These are phyloP conservation scores for Encarsia formosa DNA, from an alignment of 2,888 invertebrate genomes.

Conservation along the genomic window DNA sequence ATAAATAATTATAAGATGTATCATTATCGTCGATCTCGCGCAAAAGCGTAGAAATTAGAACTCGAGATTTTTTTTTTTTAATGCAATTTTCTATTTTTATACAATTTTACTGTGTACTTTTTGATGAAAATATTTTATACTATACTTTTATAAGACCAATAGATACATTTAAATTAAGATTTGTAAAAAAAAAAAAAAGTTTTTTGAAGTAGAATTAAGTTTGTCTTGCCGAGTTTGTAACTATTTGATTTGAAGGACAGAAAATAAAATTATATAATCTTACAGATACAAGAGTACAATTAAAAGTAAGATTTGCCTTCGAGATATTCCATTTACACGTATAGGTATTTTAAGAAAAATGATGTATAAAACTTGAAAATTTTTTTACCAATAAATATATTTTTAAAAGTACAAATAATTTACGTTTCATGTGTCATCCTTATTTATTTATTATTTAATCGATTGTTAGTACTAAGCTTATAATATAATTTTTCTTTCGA, in stretches of 20 bases:
- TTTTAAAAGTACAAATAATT: slow-evolving; percentile 20
- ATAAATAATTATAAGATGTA: too few species aligned
- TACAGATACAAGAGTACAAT: slow-evolving; percentile 2
- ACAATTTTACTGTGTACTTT: not conserved
- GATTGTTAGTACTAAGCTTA: too few species aligned
- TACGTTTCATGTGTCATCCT: slow-evolving; percentile 9
- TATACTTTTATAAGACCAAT: too few species aligned
- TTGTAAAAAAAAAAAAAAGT: too few species aligned
- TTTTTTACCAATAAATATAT: slow-evolving; percentile 26
- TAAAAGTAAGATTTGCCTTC: slow-evolving; percentile 17
- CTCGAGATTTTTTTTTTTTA: not conserved
- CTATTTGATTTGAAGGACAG: slow-evolving; percentile 6
- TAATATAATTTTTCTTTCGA: too few species aligned
- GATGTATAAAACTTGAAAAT: slow-evolving; percentile 21
- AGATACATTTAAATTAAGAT: too few species aligned
- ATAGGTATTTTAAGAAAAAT: slow-evolving; percentile 14
- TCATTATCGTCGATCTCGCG: too few species aligned
- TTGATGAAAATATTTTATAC: not conserved
- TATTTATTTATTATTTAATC: too few species aligned
- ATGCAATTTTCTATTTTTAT: not conserved
- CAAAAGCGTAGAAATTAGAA: not conserved
- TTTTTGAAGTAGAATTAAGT: slow-evolving; percentile 12
- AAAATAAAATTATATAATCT: not conserved
- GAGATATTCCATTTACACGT: slow-evolving; percentile 16
- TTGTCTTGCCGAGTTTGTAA: slow-evolving; percentile 20